phyloP scores from a whole-genome alignment of 2,113 vertebrate genomes.

The Reinhardtius hippoglossoides region DNA sequence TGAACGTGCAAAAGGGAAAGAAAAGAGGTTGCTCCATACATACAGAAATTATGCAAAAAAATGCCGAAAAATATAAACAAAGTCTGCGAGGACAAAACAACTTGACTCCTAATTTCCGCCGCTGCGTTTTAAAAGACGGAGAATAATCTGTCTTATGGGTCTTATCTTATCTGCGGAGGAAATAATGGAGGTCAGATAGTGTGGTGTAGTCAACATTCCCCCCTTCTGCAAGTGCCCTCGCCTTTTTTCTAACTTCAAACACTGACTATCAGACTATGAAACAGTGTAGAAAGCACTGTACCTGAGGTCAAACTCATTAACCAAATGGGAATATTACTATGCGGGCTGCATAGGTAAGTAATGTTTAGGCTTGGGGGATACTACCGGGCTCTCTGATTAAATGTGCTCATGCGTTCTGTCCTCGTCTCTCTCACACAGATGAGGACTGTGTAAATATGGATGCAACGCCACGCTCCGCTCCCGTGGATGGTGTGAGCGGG shows the following conservation, averaged over 20 bases:
- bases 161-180: slow-evolving; percentile 47
- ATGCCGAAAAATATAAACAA: background rate
- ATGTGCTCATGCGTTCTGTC: slow-evolving; percentile 52
- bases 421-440: slow-evolving; percentile 57
- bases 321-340: slow-evolving; percentile 53
- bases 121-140: slow-evolving; percentile 25
- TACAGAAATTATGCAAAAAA: background rate
- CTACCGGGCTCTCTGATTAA: slow-evolving; percentile 59
- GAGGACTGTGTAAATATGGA: slow-evolving; percentile 49
- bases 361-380: slow-evolving; percentile 66
- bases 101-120: slow-evolving; percentile 12
- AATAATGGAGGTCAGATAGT: slow-evolving; percentile 58
- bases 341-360: slow-evolving; percentile 60
- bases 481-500: slow-evolving; percentile 22
- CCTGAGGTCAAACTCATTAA: slow-evolving; percentile 72
- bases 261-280: slow-evolving; percentile 36
- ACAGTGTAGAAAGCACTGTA: slow-evolving; percentile 51
- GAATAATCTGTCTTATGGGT: slow-evolving; percentile 43
- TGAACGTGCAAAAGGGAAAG: background rate
- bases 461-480: slow-evolving; percentile 39
- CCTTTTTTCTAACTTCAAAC: slow-evolving; percentile 50
- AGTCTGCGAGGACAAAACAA: slow-evolving; percentile 3
- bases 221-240: slow-evolving; percentile 33
- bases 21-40: background rate
- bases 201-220: slow-evolving; percentile 43